Evolutionary conservation across 2,113 vertebrate species (phyloP), one percentile per base, ranked within the genome.

Genomic region (Cervus canadensis): DNA sequence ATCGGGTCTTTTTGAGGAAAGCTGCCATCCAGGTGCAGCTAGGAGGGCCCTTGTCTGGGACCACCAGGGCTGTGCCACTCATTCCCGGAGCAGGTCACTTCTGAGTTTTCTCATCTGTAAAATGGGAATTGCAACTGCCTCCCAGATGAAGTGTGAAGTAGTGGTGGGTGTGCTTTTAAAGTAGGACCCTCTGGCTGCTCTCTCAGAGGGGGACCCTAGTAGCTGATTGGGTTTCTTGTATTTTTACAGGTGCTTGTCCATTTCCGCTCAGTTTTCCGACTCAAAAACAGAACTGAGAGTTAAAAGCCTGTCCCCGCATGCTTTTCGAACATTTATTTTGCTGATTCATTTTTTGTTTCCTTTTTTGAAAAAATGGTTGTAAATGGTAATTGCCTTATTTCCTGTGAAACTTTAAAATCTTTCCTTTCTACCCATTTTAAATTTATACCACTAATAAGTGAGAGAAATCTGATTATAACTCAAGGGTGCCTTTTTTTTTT

Each of bases 301-400:
- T 87, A n/a, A 3, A 59, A 60, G 81, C 85, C 50, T 28, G 2
- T 79, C 2, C 15, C 23, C 19, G 62, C 10, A n/a, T 85, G 33
- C 74, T 84, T 96, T 78, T n/a, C 19, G 52, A 94, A 64, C 92
- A 92, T 88, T 76, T 93, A 54, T 94, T 83, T 96, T 93, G 60
- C 56, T 59, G 23, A 33, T 56, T 91, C 11, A 13, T 88, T 59
- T 88, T 89, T 64, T 56, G 19, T 71, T 78, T 95, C 43, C 13
- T 28, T 79, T 79, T 48, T 84, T 25, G 19, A 3, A 40, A 74
- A 74, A 43, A 43, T 48, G 19, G 25, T 21, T 96, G 90, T 59
- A 87, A 64, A 79, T 57, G 86, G 40, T 78, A 71, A 90, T 86
- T 86, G 25, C 23, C 64, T 87, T 91, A 95, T 78, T 90, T 92